Conservation (phyloP, 64 coral and sea anemone genomes). For the Trachythela sp. region DNA sequence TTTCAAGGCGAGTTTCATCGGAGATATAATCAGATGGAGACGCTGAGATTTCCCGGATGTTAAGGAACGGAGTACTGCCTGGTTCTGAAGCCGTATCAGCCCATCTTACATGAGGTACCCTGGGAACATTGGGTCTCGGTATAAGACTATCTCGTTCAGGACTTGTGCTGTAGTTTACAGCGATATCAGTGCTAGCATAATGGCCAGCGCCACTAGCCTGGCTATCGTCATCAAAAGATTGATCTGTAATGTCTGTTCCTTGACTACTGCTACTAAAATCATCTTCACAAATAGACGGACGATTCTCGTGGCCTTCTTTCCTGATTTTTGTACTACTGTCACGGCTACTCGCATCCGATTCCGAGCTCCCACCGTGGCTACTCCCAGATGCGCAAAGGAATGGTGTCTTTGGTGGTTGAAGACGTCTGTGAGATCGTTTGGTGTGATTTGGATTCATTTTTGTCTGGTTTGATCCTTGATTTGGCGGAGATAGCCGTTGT, state of each 20-base stretch:
- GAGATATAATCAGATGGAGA: neutral
- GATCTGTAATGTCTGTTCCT: neutral
- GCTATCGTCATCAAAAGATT: neutral
- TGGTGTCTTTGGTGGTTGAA: neutral
- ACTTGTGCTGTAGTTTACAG: too few relatives aligned
- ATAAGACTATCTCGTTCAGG: neutral
- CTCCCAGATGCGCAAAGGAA: neutral
- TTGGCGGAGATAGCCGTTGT: neutral
- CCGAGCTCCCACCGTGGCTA: neutral
- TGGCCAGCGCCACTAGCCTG: neutral
- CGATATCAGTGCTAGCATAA: neutral
- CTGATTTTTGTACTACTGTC: neutral
- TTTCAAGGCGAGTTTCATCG: neutral
- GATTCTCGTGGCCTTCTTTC: neutral
- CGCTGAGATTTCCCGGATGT: neutral
- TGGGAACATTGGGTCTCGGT: neutral
- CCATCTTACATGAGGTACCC: constrained; percentile 12
- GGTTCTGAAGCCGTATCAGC: neutral
- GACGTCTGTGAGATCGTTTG: neutral
- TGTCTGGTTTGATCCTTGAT: neutral
- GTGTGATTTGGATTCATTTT: neutral
- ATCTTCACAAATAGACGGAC: neutral
- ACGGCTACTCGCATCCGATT: neutral
- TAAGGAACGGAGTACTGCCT: neutral
- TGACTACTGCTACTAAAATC: neutral